Conservation (phyloP, 2,797 vertebrate species). For the Muraenolepis orangiensis region DNA sequence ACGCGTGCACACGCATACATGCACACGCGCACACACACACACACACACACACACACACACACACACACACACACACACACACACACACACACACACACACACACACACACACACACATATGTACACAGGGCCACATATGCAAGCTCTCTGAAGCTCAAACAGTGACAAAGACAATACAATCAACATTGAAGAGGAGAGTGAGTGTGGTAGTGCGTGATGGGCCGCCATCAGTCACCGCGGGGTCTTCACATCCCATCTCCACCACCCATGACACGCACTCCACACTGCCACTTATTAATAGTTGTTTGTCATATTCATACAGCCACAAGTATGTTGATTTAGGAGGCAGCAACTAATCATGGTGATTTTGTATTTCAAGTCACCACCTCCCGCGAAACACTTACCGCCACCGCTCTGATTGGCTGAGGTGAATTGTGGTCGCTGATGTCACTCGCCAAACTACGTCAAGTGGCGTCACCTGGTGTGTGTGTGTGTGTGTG, state of each 20-base stretch:
- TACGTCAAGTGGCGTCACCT: not conserved
- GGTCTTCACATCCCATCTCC: not conserved
- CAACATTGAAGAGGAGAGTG: not conserved
- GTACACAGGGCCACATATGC: not conserved
- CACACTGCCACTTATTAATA: not conserved
- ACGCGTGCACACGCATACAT: not conserved
- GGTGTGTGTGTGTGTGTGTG: not conserved
- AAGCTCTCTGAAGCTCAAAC: not conserved
- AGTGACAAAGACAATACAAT: not conserved
- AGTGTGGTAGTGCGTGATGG: not conserved
- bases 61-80: not conserved
- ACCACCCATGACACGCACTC: not conserved
- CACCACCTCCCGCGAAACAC: not conserved
- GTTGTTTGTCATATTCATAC: not conserved
- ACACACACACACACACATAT: not conserved
- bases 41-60: not conserved
- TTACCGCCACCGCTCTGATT: not conserved
- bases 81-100: not conserved
- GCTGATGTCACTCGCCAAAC: not conserved
- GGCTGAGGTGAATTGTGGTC: not conserved
- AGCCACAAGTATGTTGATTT: constrained; percentile 23
- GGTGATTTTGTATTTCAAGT: not conserved
- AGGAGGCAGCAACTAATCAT: constrained; percentile 1
- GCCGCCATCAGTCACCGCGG: not conserved
- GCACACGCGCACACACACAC: not conserved